phyloP scores from a whole-genome alignment of 2,797 vertebrate species.

The Telmatherina bonti region DNA sequence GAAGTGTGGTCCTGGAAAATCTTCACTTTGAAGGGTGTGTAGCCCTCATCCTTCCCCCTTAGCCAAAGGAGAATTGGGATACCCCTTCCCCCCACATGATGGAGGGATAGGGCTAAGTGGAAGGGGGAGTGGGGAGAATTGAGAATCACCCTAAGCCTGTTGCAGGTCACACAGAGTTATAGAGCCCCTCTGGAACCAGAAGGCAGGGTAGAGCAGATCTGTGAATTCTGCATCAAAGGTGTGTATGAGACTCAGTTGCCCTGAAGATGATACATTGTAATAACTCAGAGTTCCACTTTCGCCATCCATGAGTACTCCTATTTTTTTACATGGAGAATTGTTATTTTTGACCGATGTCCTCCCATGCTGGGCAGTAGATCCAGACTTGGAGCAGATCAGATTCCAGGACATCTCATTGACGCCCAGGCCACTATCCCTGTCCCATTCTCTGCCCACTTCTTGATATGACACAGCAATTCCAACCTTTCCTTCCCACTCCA shows the following conservation, averaged over 20 bases:
- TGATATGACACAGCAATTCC: constrained; percentile 30
- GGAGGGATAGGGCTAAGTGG: fast-evolving
- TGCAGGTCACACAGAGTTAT: constrained; percentile 49
- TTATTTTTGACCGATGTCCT: fast-evolving
- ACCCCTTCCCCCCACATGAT: not conserved
- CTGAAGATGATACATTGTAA: constrained; percentile 35
- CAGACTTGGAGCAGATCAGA: not conserved
- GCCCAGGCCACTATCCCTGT: constrained; percentile 29
- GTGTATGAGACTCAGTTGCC: constrained; percentile 32
- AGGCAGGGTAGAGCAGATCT: constrained; percentile 35
- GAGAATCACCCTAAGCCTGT: not conserved
- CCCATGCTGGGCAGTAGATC: constrained; percentile 17
- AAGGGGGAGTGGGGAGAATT: no score
- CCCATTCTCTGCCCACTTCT: constrained; percentile 14
- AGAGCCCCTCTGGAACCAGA: constrained; percentile 54
- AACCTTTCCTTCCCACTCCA: constrained; percentile 28
- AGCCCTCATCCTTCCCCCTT: no score
- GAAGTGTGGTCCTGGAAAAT: no score
- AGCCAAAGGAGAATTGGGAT: no score
- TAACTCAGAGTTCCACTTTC: constrained; percentile 49
- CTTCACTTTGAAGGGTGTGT: no score
- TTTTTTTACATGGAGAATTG: not conserved
- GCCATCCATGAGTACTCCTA: constrained; percentile 52
- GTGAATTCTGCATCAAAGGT: constrained; percentile 44
- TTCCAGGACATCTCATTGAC: constrained; percentile 52